These are phyloP conservation scores for Paracanthobrama guichenoti DNA, from an alignment of 2,113 vertebrate genomes.

Conservation along the genomic window DNA sequence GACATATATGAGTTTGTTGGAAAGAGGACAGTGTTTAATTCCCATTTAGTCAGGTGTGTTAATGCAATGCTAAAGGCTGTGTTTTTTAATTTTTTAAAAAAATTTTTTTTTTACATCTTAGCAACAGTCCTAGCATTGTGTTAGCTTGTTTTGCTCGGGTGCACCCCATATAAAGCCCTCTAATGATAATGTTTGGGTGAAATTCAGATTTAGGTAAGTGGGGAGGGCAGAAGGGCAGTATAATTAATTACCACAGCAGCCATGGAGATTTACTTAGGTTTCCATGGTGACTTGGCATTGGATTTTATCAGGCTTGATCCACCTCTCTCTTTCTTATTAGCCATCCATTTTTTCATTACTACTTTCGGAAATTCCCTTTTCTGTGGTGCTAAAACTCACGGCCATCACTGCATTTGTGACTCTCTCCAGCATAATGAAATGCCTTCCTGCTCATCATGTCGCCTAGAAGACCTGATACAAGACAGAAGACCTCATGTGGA, in stretches of 20 bases:
- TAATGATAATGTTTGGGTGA: background rate
- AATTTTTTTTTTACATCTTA: background rate
- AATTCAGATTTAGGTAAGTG: background rate
- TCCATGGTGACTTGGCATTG: constrained; percentile 48
- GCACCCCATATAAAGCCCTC: background rate
- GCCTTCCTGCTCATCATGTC: constrained; percentile 45
- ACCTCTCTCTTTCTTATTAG: background rate
- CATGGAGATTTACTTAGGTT: constrained; percentile 21
- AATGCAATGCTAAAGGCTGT: background rate
- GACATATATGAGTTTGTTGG: constrained; percentile 2
- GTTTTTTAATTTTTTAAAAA: too few relatives aligned
- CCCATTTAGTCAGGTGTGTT: background rate
- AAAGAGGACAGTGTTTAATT: background rate
- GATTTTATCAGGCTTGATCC: constrained; percentile 37
- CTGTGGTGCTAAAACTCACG: constrained; percentile 24
- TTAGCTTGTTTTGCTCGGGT: background rate
- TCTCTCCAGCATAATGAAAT: constrained; percentile 48
- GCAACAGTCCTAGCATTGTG: background rate
- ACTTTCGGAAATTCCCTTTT: constrained; percentile 2
- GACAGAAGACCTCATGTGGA: background rate
- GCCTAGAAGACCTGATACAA: constrained; percentile 49
- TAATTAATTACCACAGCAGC: constrained; percentile 45
- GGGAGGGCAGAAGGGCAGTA: constrained; percentile 25
- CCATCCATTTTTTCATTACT: constrained; percentile 1
- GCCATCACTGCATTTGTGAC: constrained; percentile 46